These are phyloP conservation scores for Aproaerema taeniolella DNA, from an alignment of 2,888 invertebrate genomes.

Conservation along the genomic window DNA sequence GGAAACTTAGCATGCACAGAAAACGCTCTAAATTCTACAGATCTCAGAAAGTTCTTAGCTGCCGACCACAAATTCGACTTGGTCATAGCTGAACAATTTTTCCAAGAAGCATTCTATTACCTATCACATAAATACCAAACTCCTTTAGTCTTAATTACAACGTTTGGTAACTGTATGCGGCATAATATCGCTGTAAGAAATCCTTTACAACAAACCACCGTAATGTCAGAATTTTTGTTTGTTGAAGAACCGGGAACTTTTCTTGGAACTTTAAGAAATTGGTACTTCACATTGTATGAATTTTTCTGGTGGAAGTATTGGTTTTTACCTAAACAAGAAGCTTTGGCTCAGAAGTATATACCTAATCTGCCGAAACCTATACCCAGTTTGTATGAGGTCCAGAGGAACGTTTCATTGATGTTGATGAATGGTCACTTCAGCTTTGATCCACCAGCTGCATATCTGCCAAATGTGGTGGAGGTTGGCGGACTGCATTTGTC, in stretches of 20 bases:
- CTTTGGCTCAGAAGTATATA: neutral
- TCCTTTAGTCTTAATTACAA: conserved; percentile 27
- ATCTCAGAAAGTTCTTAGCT: neutral
- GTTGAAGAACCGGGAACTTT: conserved; percentile 32
- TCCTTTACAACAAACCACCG: conserved; percentile 28
- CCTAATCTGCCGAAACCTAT: conserved; percentile 37
- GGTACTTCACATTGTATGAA: neutral
- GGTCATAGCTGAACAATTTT: neutral
- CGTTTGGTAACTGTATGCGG: conserved; percentile 29
- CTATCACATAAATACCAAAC: conserved; percentile 28
- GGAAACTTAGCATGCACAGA: conserved; percentile 32
- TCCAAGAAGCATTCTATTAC: conserved; percentile 1
- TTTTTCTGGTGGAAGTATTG: neutral
- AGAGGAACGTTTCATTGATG: conserved; percentile 34
- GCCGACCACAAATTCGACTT: neutral
- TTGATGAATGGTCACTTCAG: conserved; percentile 49
- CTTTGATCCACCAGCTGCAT: conserved; percentile 39
- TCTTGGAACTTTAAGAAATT: neutral
- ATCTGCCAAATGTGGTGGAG: conserved; percentile 56
- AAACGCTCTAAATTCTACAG: neutral
- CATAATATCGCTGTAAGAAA: conserved; percentile 28
- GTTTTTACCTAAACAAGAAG: neutral
- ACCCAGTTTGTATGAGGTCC: conserved; percentile 28
- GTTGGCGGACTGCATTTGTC: conserved; percentile 61
- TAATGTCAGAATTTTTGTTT: conserved; percentile 22